Evolutionary conservation across 2,113 vertebrate species (phyloP), one percentile per base, ranked within the genome.

Genomic region (Marcusenius ussheri): DNA sequence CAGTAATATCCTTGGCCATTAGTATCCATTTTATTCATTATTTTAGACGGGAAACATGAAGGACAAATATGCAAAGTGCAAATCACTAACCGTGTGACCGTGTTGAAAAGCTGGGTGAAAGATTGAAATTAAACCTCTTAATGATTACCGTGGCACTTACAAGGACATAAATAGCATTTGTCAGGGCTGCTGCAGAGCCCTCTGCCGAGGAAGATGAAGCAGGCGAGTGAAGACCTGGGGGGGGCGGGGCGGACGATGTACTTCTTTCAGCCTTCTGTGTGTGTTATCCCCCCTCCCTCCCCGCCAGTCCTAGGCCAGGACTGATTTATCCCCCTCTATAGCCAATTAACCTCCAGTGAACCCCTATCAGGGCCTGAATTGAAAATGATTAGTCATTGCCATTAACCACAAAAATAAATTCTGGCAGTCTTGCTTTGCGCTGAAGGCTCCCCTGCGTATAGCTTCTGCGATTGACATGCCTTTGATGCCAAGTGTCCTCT

Each of bases 281-380:
- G 46, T 47, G 15, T 83, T 70, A 56, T 46, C 13, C 39, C 50
- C 24, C n/a, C 39, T 47, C 27, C 3, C 66, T 27, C 10, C 39
- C 45, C 56, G 47, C 5, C 46, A 90, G 39, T 35, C 50, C 87
- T 39, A 45, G 39, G 46, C 56, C 56, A 56, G 49, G 87, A 13
- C 74, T 88, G 90, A 77, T 92, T 91, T 88, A 83, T 92, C 90
- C 92, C 19, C 90, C 88, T 21, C 95, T 96, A 96, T 94, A 96
- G 95, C 95, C 95, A 96, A 97, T 97, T 97, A 97, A 97, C 97
- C 96, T 97, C 94, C 93, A 88, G 91, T 95, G 96, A 96, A 96
- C 96, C 93, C 95, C 91, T 91, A 94, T 95, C 94, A 95, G 94
- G 96, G 92, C 93, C 95, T 95, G 94, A 95, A 96, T 95, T 93